Percentiles rank a stretch among this genome's conserved stretches.
phyloP scores from a whole-genome alignment of 2,888 invertebrate species.

The Trisateles emortualis region DNA sequence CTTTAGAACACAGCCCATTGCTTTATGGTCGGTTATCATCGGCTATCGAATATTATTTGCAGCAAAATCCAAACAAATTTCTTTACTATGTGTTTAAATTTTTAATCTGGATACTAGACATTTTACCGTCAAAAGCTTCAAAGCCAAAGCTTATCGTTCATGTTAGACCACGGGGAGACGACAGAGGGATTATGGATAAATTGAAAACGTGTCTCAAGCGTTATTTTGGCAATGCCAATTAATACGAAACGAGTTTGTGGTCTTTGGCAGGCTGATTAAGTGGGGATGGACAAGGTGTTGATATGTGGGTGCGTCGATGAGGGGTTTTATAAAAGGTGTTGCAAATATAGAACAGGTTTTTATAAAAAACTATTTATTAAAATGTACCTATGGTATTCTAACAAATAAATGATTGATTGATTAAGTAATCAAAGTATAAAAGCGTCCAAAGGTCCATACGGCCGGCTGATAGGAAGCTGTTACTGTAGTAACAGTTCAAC shows the following conservation, averaged over 20 bases:
- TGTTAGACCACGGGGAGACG: slow-evolving; percentile 24
- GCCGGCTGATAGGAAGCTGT: no score
- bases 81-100: background rate
- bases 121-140: slow-evolving; percentile 30
- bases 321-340: background rate
- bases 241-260: slow-evolving; percentile 37
- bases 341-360: background rate
- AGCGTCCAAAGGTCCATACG: no score
- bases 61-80: background rate
- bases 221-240: slow-evolving; percentile 46
- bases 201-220: slow-evolving; percentile 55
- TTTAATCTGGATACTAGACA: slow-evolving; percentile 9
- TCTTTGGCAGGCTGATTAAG: slow-evolving; percentile 20
- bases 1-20: no score
- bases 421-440: no score
- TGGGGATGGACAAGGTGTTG: slow-evolving; percentile 7
- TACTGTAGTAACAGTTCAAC: no score
- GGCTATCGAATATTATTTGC: no score
- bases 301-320: background rate
- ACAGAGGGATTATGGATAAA: slow-evolving; percentile 47
- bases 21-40: no score
- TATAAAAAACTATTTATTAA: no score
- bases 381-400: no score
- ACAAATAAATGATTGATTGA: no score
- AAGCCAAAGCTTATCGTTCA: slow-evolving; percentile 33